phyloP scores from a whole-genome alignment of 2,113 vertebrate genomes.

The Microcebus ravelobensis region DNA sequence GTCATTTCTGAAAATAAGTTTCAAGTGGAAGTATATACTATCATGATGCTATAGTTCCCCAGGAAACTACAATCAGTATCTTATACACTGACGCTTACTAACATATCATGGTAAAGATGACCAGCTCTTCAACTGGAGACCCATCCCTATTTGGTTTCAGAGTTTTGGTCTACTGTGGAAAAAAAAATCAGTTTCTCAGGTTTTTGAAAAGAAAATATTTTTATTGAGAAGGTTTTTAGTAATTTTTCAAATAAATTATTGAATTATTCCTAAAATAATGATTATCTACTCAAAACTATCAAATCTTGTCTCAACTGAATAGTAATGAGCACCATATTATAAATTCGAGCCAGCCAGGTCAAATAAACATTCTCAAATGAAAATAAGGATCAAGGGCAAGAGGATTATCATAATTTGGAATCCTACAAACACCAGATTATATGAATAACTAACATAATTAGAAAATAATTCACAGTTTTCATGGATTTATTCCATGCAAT shows the following conservation, averaged over 20 bases:
- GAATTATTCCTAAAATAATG: slow-evolving; percentile 37
- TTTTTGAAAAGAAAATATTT: slow-evolving; percentile 43
- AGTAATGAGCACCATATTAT: background rate
- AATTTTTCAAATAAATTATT: slow-evolving; percentile 34
- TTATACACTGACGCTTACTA: slow-evolving; percentile 60
- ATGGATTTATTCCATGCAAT: background rate
- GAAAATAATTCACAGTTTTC: slow-evolving; percentile 41
- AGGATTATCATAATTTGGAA: background rate
- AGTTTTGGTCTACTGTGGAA: background rate
- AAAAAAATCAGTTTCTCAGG: background rate
- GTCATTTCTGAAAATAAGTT: slow-evolving; percentile 83
- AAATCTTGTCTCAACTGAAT: background rate
- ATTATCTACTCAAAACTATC: slow-evolving; percentile 10
- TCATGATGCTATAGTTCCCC: slow-evolving; percentile 73
- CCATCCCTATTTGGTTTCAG: background rate
- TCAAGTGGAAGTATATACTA: slow-evolving; percentile 74
- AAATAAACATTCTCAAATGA: slow-evolving; percentile 35
- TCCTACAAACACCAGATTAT: background rate
- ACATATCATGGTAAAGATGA: slow-evolving; percentile 62
- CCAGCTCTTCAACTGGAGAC: slow-evolving; percentile 1
- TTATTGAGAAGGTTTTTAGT: background rate
- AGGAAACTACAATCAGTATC: slow-evolving; percentile 65
- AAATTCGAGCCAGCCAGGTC: background rate
- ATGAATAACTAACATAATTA: background rate
- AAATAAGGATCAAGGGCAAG: slow-evolving; percentile 34